These are phyloP conservation scores for Melitaea athalia DNA, from an alignment of 2,888 invertebrate species.

Conservation along the genomic window DNA sequence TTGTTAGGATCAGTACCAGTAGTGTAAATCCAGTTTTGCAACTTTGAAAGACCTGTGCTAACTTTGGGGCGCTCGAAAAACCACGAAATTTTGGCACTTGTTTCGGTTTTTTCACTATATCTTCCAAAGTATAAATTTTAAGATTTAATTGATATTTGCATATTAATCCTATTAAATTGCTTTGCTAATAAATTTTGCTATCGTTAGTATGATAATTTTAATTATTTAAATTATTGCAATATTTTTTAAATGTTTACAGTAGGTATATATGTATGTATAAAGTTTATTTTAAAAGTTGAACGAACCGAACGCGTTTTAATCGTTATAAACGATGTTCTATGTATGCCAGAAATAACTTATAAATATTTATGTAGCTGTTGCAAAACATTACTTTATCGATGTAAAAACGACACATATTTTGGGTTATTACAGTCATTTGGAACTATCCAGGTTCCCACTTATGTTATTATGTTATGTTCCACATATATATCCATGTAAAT, in stretches of 20 bases:
- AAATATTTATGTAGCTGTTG: slow-evolving; percentile 57
- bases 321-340: slow-evolving; percentile 43
- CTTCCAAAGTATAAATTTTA: no score
- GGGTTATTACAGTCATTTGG: not conserved
- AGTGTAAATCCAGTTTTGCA: no score
- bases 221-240: not conserved
- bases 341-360: slow-evolving; percentile 61
- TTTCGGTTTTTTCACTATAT: no score
- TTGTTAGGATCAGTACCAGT: no score
- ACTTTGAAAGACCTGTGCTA: no score
- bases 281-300: slow-evolving; percentile 49
- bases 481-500: not conserved
- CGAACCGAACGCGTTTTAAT: slow-evolving; percentile 54
- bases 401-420: slow-evolving; percentile 20
- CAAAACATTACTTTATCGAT: slow-evolving; percentile 24
- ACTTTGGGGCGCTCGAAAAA: no score
- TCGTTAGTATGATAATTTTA: not conserved
- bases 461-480: not conserved
- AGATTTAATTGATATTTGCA: not conserved
- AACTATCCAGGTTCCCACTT: not conserved
- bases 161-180: not conserved
- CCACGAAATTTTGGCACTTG: no score
- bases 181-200: not conserved
- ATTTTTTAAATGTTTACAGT: not conserved
- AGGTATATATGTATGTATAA: not conserved